Evolutionary conservation across 2,888 invertebrate species (phyloP), one percentile per base, ranked within the genome.

Genomic region (Cremastobaeus sp.): DNA sequence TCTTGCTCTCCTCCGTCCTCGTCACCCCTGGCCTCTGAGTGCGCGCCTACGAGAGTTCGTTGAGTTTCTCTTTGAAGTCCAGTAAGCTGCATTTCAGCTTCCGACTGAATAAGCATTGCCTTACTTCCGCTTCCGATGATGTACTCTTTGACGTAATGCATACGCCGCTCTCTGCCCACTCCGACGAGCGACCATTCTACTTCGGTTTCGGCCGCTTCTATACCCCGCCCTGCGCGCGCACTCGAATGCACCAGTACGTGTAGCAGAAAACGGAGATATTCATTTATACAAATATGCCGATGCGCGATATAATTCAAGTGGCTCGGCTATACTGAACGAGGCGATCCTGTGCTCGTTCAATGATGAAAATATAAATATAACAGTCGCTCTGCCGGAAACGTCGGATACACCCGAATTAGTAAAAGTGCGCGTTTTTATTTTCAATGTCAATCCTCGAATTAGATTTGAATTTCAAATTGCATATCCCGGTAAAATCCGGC

Each of bases 101-200:
- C 84, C 84, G 81, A 83, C 81, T 80, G 82, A 84, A 80, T 81
- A 81, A 84, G 81, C 84, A 83, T 84, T 82, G 80, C 80, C 78
- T 80, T 81, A 81, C 84, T 84, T 84, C 83, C 85, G 83, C 81
- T 83, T 84, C 82, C 81, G 82, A 82, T 78, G 79, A 80, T 78
- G 79, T 79, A 79, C 81, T 78, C 84, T 85, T 84, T 85, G 84
- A 83, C 81, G 82, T 80, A 82, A 83, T 79, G 80, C 79, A 78
- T 78, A 79, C 70, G 78, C 65, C 71, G 66, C 65, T 62, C 73
- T 66, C 57, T 69, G 69, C 66, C 55, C 72, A 62, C 74, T 72
- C 64, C 45, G 60, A 59, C 70, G 73, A 60, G 76, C 71, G 71
- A 74, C 65, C 52, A 74, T 73, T 69, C 52, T 65, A 72, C 71